phyloP scores from a whole-genome alignment of 2,797 vertebrate genomes.

The Naso thynnoides region DNA sequence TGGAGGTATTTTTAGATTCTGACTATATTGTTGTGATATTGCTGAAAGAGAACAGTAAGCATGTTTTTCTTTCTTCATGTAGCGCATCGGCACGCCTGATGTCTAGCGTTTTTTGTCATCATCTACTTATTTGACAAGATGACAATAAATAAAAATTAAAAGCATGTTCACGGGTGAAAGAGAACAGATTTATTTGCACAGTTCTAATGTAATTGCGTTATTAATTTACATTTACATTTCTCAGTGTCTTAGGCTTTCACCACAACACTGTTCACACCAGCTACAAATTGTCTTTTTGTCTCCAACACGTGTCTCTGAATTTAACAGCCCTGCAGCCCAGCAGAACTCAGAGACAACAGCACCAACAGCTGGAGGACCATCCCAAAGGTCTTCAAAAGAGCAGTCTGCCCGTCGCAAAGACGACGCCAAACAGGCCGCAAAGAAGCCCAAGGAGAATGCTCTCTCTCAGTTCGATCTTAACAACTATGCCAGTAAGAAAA shows the following conservation, averaged over 20 bases:
- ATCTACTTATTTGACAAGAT: background rate
- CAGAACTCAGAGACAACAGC: conserved; percentile 82
- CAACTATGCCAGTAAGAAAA: conserved; percentile 97
- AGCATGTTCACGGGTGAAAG: background rate
- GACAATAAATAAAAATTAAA: background rate
- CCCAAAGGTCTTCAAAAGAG: conserved; percentile 89
- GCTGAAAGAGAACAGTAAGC: background rate
- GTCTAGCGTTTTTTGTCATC: background rate
- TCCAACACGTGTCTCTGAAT: conserved; percentile 16
- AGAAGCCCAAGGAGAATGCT: conserved; percentile 97
- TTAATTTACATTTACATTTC: background rate
- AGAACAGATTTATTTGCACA: background rate
- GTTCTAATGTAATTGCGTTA: background rate
- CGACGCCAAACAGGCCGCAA: conserved; percentile 91
- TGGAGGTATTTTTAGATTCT: conserved; percentile 46
- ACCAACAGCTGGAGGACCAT: conserved; percentile 65
- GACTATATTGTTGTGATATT: background rate
- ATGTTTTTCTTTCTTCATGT: background rate
- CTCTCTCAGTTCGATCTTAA: conserved; percentile 99
- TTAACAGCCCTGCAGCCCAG: conserved; percentile 74
- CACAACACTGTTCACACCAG: background rate
- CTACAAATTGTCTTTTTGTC: background rate
- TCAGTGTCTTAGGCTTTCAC: background rate
- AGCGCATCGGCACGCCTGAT: conserved; percentile 1
- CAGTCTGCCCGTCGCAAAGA: conserved; percentile 90